Conservation (phyloP, 2,113 vertebrate genomes). For the Noturus placidus region DNA sequence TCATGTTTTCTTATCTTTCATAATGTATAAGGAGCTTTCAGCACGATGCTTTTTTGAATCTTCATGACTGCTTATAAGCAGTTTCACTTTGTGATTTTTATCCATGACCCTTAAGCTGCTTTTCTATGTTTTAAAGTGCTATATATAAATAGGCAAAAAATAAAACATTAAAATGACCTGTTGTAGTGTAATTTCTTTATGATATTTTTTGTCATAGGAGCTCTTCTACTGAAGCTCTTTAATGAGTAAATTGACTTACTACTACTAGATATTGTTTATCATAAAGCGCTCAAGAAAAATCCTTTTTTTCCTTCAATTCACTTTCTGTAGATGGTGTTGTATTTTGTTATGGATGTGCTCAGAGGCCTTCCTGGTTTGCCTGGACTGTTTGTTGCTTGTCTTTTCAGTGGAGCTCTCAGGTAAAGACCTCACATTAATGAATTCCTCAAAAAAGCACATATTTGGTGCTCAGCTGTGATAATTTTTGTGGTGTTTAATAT, state of each 20-base stretch:
- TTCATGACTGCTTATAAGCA: neutral
- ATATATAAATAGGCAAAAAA: neutral
- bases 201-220: neutral
- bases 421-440: conserved; percentile 52
- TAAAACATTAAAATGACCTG: neutral
- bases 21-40: neutral
- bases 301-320: neutral
- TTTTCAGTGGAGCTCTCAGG: conserved; percentile 97
- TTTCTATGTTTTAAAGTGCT: neutral
- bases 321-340: conserved; percentile 83
- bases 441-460: neutral
- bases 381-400: conserved; percentile 92
- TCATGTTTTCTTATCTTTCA: neutral
- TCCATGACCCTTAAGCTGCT: neutral
- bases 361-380: conserved; percentile 83
- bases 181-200: neutral
- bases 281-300: too few relatives aligned
- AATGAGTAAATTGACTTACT: neutral
- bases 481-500: neutral
- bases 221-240: neutral
- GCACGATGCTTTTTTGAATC: neutral
- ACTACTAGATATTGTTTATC: neutral
- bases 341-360: conserved; percentile 96
- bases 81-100: neutral
- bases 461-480: neutral